These are phyloP conservation scores for Acleris cristana DNA, from an alignment of 2,888 invertebrate genomes.

Conservation along the genomic window DNA sequence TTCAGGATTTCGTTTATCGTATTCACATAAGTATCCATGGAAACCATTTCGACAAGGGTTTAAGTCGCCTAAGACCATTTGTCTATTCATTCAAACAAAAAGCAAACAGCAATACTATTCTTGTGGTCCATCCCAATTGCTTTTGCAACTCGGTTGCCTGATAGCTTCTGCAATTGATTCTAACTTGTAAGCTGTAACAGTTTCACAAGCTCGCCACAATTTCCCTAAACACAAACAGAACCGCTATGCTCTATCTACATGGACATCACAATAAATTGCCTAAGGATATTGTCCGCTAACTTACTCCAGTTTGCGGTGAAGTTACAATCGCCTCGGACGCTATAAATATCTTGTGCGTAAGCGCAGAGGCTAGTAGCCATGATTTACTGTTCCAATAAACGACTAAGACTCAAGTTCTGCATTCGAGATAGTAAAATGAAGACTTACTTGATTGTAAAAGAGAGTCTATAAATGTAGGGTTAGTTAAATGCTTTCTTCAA, in stretches of 20 bases:
- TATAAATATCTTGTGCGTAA: slow-evolving; percentile 32
- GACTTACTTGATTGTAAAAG: background rate
- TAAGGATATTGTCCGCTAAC: slow-evolving; percentile 19
- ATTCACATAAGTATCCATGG: too few relatives aligned
- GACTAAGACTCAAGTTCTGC: slow-evolving; percentile 22
- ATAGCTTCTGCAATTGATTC: too few relatives aligned
- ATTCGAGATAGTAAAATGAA: slow-evolving; percentile 16
- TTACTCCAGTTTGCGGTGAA: slow-evolving; percentile 32
- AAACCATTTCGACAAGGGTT: too few relatives aligned
- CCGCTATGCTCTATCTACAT: slow-evolving; percentile 4
- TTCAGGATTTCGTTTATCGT: too few relatives aligned
- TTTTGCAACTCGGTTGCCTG: too few relatives aligned
- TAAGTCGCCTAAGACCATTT: too few relatives aligned
- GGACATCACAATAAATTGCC: slow-evolving; percentile 20
- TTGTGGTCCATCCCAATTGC: too few relatives aligned
- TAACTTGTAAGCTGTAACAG: background rate
- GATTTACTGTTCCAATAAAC: slow-evolving; percentile 31
- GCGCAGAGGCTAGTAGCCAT: slow-evolving; percentile 25
- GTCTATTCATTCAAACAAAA: too few relatives aligned
- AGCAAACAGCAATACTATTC: too few relatives aligned
- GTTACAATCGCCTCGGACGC: slow-evolving; percentile 28
- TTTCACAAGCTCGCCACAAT: background rate
- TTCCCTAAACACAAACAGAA: slow-evolving; percentile 1
- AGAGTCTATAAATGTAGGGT: background rate
- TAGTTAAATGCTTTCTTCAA: background rate